Evolutionary conservation across 2,113 vertebrate species (phyloP).

Genomic region (Oreochromis niloticus): DNA sequence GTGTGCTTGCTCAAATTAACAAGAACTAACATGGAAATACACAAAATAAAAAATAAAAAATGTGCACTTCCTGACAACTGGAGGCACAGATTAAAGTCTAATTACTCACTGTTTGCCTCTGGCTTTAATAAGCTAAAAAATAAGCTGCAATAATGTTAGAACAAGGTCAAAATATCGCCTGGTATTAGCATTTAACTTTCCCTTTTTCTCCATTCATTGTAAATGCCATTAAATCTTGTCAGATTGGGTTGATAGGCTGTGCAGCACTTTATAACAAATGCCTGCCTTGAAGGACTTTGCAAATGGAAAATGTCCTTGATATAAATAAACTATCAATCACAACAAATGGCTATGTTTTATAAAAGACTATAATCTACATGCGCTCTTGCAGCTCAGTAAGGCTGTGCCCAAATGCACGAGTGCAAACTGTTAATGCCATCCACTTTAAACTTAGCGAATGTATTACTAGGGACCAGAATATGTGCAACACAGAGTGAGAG

Average conservation of each 20-base stretch:
- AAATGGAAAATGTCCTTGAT: neutral
- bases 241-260: neutral
- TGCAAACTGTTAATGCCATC: neutral
- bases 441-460: neutral
- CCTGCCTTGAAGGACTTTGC: neutral
- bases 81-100: slow-evolving; percentile 2
- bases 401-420: neutral
- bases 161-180: neutral
- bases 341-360: neutral
- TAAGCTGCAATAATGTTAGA: slow-evolving; percentile 7
- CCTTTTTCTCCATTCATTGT: neutral
- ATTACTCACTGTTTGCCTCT: neutral
- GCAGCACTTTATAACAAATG: neutral
- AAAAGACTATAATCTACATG: neutral
- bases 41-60: neutral
- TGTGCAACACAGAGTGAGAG: accelerated
- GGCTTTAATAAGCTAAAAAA: neutral
- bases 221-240: neutral
- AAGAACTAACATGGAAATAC: neutral
- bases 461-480: neutral
- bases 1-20: neutral
- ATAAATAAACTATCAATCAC: neutral
- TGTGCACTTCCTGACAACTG: neutral
- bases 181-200: neutral
- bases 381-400: neutral